These are phyloP conservation scores for Rhinogobius similis DNA, from an alignment of 2,113 vertebrate genomes.

Conservation along the genomic window DNA sequence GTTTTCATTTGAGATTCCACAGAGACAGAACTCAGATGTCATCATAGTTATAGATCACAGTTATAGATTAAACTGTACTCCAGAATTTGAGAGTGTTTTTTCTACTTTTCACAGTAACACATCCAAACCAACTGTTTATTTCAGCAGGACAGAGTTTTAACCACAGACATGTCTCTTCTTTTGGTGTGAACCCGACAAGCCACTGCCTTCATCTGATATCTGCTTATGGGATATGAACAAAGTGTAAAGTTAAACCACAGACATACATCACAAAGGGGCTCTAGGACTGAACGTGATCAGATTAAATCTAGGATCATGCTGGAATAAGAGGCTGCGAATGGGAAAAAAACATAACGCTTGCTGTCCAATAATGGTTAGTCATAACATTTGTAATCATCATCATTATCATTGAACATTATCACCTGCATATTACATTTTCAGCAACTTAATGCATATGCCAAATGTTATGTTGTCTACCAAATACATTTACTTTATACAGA, in stretches of 20 bases:
- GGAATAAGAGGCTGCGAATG: no score
- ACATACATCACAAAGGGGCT: background rate
- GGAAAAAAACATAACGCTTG: no score
- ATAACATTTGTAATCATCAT: no score
- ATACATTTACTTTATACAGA: no score
- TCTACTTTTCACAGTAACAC: background rate
- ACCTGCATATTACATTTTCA: no score
- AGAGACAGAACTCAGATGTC: background rate
- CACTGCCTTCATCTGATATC: background rate
- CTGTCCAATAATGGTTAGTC: no score
- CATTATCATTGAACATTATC: no score
- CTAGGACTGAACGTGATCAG: no score
- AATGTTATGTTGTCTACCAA: no score
- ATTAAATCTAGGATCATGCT: no score
- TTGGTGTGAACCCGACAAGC: background rate
- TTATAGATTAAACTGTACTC: background rate
- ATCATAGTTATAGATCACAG: background rate
- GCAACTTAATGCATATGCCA: no score
- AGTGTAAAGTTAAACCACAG: background rate
- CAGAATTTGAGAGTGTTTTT: background rate
- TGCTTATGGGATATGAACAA: background rate
- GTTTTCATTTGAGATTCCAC: background rate
- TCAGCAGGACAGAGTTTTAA: background rate
- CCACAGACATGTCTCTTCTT: background rate
- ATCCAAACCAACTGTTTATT: background rate